A percentile compares a stretch with the other conserved stretches of the same genome.
Conservation (phyloP, 2,797 vertebrate genomes). For the Siniperca scherzeri region DNA sequence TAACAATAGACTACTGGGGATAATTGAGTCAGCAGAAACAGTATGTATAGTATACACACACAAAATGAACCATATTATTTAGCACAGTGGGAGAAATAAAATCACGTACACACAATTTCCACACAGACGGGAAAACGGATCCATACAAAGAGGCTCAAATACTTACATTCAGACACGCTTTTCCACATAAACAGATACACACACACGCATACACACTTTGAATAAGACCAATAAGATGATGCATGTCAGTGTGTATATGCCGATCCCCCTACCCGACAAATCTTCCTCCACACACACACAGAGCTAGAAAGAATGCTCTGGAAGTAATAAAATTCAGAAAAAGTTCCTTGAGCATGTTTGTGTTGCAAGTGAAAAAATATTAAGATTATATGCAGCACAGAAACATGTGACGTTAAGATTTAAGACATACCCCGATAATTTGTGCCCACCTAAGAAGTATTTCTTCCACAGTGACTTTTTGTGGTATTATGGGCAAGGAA, state of each 20-base stretch:
- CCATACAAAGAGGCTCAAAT: not conserved
- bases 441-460: not conserved
- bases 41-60: constrained; percentile 42
- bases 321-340: not conserved
- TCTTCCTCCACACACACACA: not conserved
- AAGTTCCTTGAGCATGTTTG: not conserved
- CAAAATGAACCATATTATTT: constrained; percentile 9
- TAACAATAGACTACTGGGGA: constrained; percentile 38
- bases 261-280: not conserved
- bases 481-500: not conserved
- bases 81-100: not conserved
- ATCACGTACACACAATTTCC: not conserved
- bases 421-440: not conserved
- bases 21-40: constrained; percentile 53
- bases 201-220: not conserved
- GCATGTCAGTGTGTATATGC: not conserved
- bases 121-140: not conserved
- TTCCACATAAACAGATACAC: not conserved
- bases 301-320: too few species aligned
- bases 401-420: not conserved
- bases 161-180: not conserved
- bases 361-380: not conserved
- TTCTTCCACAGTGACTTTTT: not conserved
- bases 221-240: not conserved
- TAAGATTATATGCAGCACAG: not conserved